phyloP scores from a whole-genome alignment of 2,113 vertebrate species.

The Trogon melanurus region DNA sequence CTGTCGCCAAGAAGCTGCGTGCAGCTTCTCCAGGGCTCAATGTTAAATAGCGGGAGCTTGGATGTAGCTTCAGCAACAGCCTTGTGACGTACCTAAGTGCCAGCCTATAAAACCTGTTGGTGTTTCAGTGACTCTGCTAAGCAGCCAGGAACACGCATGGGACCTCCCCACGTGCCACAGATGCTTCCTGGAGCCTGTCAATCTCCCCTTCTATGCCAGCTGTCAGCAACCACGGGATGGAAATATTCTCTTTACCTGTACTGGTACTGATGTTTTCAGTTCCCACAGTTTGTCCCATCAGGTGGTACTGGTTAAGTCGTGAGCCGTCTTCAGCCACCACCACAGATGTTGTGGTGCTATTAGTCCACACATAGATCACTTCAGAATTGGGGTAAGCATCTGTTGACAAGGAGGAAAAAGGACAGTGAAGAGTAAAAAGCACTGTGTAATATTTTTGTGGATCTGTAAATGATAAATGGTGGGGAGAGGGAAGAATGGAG shows the following conservation, averaged over 20 bases:
- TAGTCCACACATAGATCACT: constrained; percentile 93
- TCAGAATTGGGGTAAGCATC: constrained; percentile 97
- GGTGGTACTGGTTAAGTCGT: constrained; percentile 94
- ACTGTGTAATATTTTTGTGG: background rate
- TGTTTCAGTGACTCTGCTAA: background rate
- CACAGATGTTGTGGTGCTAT: constrained; percentile 88
- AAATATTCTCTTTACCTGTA: constrained; percentile 80
- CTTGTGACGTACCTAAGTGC: background rate
- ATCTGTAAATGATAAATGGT: background rate
- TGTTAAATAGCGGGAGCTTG: background rate
- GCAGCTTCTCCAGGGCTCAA: background rate
- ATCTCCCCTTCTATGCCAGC: background rate
- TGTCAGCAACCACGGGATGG: background rate
- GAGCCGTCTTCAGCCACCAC: constrained; percentile 95
- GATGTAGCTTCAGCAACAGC: background rate
- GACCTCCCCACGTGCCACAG: background rate
- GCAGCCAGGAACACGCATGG: background rate
- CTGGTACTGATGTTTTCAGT: constrained; percentile 94
- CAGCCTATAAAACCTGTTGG: background rate
- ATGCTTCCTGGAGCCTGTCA: background rate
- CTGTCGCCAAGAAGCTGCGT: background rate
- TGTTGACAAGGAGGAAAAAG: constrained; percentile 13
- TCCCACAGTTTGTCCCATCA: constrained; percentile 91
- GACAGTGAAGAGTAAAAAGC: background rate
- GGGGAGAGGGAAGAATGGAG: constrained; percentile 10